Conservation (phyloP, 2,888 invertebrate species). For the Agrochola litura region DNA sequence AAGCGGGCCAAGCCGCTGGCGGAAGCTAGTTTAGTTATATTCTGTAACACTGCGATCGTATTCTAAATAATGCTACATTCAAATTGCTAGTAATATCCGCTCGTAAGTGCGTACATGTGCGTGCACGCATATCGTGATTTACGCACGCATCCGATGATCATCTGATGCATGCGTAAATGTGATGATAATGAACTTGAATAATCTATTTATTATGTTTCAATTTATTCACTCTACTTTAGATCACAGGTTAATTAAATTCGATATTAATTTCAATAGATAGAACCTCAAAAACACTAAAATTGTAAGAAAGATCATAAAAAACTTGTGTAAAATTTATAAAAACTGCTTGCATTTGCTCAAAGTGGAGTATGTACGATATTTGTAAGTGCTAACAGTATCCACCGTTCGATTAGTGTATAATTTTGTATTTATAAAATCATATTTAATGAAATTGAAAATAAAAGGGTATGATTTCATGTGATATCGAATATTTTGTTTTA, state of each 20-base stretch:
- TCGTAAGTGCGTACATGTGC: not conserved
- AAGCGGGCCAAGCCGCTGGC: no score
- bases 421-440: conserved; percentile 86
- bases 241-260: conserved; percentile 46
- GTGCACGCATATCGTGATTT: not conserved
- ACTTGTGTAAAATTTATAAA: conserved; percentile 46
- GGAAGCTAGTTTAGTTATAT: no score
- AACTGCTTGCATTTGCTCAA: conserved; percentile 88
- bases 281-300: conserved; percentile 47
- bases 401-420: conserved; percentile 83
- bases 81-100: not conserved
- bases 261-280: conserved; percentile 58
- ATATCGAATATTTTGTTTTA: conserved; percentile 80
- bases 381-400: conserved; percentile 80
- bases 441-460: conserved; percentile 83
- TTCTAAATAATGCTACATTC: not conserved
- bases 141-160: not conserved
- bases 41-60: not conserved
- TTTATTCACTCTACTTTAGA: conserved; percentile 1
- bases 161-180: not conserved
- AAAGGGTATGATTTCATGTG: conserved; percentile 89
- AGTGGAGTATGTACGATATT: conserved; percentile 72
- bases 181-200: conserved; percentile 2
- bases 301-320: conserved; percentile 49
- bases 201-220: not conserved